Base-by-base conservation (phyloP, 2,888 invertebrate genomes). In the Orchesella flavescens region DNA sequence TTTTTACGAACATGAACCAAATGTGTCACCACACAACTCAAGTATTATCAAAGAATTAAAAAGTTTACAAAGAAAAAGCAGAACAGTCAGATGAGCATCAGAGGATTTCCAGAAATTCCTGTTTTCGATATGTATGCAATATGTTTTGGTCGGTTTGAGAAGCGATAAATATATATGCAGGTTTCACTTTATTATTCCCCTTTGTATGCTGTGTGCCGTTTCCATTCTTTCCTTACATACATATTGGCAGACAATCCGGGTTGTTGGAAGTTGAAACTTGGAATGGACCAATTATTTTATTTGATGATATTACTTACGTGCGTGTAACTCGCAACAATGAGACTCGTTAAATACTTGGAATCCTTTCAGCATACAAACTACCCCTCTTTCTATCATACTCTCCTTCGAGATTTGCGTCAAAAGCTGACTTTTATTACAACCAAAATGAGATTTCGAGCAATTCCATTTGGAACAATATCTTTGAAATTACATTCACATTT, bases 281-380 rank as follows among this genome's bases (percentile, higher is more conserved):
- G n/a, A n/a, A 83, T 78, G 73, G 59, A 79, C 66, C 78, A 83
- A 74, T 83, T 78, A 78, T 78, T 83, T 83, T 83, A 78, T 74
- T 79, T 72, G 69, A 79, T 75, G 78, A 75, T 79, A 79, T 84
- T 78, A 84, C 84, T 78, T 79, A 74, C 74, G 79, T 79, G 73
- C 73, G 73, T 80, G 73, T 80, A 80, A n/a, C 73, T 80, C 73
- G 55, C 44, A 66, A 80, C 80, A 80, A 80, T 80, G 57, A 17
- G 19, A 21, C 73, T 80, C 73, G 80, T 80, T 80, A 80, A 73
- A 72, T 49, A 69, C 69, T 13, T 17, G 12, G 46, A 24, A 66
- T 66, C 66, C 23, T 49, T 69, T 69, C 46, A 19, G 69, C 69
- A 69, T 69, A 69, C 69, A 69, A 69, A 72, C 55, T 55, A 72